Evolutionary conservation across 2,113 vertebrate species (phyloP).

Genomic region (Neomonachus schauinslandi): DNA sequence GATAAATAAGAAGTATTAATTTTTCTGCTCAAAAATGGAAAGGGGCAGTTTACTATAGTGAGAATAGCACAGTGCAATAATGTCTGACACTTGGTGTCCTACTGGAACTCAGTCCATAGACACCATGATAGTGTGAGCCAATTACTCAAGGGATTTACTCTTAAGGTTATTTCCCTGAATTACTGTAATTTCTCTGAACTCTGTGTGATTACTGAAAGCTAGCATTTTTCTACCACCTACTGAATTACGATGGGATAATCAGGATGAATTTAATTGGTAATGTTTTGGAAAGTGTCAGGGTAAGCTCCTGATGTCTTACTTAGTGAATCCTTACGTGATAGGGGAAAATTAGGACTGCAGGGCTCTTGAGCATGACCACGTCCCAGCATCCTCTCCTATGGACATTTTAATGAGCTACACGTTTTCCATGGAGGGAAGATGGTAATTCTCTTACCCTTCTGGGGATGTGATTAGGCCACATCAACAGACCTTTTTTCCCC

Average conservation of each 20-base stretch:
- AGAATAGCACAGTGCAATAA: background rate
- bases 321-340: background rate
- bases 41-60: background rate
- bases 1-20: background rate
- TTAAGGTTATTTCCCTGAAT: background rate
- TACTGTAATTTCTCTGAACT: background rate
- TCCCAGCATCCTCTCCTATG: background rate
- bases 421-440: background rate
- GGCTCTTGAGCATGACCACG: background rate
- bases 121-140: too few relatives aligned
- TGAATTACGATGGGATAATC: background rate
- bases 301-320: background rate
- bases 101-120: background rate
- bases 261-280: background rate
- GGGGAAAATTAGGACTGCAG: too few relatives aligned
- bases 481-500: background rate
- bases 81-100: background rate
- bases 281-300: background rate
- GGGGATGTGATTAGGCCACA: background rate
- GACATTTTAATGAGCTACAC: background rate
- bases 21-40: background rate
- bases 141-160: background rate
- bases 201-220: background rate
- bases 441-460: background rate
- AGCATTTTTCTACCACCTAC: background rate